Conservation (phyloP, 2,888 invertebrate species). For the Cephonodes hylas region DNA sequence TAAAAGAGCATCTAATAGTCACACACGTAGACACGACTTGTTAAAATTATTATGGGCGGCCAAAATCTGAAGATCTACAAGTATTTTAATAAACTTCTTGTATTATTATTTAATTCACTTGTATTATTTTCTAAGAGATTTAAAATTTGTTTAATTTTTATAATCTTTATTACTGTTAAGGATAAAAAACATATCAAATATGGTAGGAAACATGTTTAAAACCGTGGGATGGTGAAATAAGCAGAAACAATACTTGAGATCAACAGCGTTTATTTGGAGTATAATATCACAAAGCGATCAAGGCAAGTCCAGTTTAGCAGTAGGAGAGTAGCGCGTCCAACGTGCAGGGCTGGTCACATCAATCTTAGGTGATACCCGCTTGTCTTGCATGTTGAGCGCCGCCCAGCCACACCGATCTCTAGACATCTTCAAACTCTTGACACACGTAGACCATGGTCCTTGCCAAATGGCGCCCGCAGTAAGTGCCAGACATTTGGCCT, state of each 20-base stretch:
- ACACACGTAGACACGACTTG: not conserved
- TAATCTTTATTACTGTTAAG: too few species aligned
- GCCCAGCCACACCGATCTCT: not conserved
- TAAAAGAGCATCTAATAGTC: not conserved
- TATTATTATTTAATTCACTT: too few species aligned
- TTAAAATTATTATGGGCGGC: too few species aligned
- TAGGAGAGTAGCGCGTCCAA: conserved; percentile 27
- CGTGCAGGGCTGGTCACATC: conserved; percentile 29
- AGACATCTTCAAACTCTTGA: conserved; percentile 16
- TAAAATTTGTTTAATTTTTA: too few species aligned
- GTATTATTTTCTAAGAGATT: too few species aligned
- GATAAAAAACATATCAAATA: too few species aligned
- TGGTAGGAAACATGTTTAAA: too few species aligned
- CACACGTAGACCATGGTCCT: conserved; percentile 26
- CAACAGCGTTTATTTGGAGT: too few species aligned
- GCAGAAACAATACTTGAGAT: too few species aligned
- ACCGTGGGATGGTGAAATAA: too few species aligned
- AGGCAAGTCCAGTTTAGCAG: conserved; percentile 21
- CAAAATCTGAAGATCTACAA: too few species aligned
- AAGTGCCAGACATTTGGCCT: conserved; percentile 14
- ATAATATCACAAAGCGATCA: not conserved
- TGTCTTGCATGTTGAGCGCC: conserved; percentile 17
- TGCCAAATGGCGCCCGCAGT: conserved; percentile 32
- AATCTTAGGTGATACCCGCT: conserved; percentile 31
- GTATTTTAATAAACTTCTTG: too few species aligned